phyloP scores from a whole-genome alignment of 2,888 invertebrate species.

The Drosophila greeni region DNA sequence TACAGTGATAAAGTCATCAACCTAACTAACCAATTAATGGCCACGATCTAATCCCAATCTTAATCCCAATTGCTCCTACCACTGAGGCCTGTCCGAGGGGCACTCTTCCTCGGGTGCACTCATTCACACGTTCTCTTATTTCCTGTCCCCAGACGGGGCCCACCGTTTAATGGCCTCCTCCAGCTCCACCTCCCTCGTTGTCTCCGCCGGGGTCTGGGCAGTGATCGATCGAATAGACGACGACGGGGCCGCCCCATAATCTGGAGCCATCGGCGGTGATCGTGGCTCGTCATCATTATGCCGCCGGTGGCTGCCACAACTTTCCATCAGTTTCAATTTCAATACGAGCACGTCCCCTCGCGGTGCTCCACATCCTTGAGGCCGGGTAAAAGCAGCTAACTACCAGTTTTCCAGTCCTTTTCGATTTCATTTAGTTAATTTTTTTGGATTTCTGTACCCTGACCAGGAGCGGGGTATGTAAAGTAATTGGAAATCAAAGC shows the following conservation, averaged over 20 bases:
- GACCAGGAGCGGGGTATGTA: background rate
- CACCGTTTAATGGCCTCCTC: slow-evolving; percentile 12
- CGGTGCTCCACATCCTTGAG: background rate
- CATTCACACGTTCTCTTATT: slow-evolving; percentile 41
- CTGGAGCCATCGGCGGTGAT: slow-evolving; percentile 52
- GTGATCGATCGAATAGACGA: slow-evolving; percentile 65
- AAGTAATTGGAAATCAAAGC: background rate
- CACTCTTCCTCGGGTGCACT: background rate
- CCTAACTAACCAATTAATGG: background rate
- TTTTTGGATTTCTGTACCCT: slow-evolving; percentile 9
- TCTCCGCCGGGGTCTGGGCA: slow-evolving; percentile 21
- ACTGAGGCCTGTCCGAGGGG: background rate
- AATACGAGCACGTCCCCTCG: slow-evolving; percentile 43
- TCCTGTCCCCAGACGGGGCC: slow-evolving; percentile 25
- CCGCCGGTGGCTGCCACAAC: slow-evolving; percentile 52
- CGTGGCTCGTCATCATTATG: slow-evolving; percentile 49
- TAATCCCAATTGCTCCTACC: too few species aligned
- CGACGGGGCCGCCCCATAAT: slow-evolving; percentile 62
- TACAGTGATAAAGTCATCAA: slow-evolving; percentile 20
- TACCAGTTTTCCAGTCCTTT: slow-evolving; percentile 42
- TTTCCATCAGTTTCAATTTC: slow-evolving; percentile 70
- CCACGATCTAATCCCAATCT: slow-evolving; percentile 11
- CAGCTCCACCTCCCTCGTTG: background rate
- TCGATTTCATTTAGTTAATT: slow-evolving; percentile 15
- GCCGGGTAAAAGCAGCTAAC: slow-evolving; percentile 44